Conservation (phyloP, 2,888 invertebrate species). For the Chrysopilus asiliformis region DNA sequence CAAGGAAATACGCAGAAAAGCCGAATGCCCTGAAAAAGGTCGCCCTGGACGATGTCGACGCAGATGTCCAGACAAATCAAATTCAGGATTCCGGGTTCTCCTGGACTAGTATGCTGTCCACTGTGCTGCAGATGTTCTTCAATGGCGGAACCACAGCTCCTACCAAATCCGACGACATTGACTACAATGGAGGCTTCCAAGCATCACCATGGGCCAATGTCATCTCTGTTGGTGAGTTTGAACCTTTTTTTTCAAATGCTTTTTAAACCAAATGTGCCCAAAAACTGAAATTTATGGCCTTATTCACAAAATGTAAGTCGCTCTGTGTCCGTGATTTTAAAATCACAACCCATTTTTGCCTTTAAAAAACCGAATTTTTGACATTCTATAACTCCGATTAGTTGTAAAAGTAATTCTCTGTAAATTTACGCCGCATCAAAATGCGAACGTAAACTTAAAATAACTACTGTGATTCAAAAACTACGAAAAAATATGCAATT, state of each 20-base stretch:
- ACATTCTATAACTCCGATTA: too few species aligned
- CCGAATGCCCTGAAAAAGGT: conserved; percentile 83
- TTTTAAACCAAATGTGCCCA: neutral
- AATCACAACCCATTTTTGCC: too few species aligned
- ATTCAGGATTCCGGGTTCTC: conserved; percentile 68
- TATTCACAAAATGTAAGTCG: too few species aligned
- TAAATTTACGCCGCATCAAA: too few species aligned
- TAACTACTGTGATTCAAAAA: too few species aligned
- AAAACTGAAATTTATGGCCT: neutral
- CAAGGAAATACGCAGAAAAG: conserved; percentile 76
- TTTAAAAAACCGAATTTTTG: too few species aligned
- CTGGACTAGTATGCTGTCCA: conserved; percentile 76
- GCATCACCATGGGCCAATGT: conserved; percentile 81
- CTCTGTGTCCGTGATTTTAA: too few species aligned
- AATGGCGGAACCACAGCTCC: conserved; percentile 47
- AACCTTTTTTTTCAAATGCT: neutral
- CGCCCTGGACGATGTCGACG: conserved; percentile 65
- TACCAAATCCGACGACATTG: conserved; percentile 65
- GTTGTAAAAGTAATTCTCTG: too few species aligned
- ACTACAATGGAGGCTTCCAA: conserved; percentile 49
- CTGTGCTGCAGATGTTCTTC: conserved; percentile 80
- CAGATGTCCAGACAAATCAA: conserved; percentile 68
- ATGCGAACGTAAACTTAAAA: too few species aligned
- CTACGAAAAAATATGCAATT: too few species aligned
- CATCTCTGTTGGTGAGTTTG: conserved; percentile 50